These are phyloP conservation scores for Drosophila greeni DNA, from an alignment of 2,888 invertebrate species.

Conservation along the genomic window DNA sequence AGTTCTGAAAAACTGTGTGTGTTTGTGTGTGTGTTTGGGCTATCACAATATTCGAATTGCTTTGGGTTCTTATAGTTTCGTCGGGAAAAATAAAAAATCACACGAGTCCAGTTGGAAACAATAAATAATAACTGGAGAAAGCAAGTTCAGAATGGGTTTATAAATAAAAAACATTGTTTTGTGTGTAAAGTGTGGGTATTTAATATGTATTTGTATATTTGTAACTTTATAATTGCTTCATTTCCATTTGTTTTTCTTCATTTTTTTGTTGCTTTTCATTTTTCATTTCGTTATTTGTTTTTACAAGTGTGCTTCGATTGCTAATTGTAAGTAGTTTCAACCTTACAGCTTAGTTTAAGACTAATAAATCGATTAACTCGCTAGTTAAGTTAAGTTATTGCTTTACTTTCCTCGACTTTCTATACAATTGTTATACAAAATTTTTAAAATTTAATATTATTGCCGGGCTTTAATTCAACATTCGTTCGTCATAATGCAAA, in stretches of 20 bases:
- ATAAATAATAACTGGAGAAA: constrained; percentile 8
- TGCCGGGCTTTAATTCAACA: constrained; percentile 63
- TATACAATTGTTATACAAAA: constrained; percentile 70
- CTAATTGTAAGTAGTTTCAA: constrained; percentile 71
- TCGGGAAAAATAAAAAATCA: constrained; percentile 24
- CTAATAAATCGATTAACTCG: constrained; percentile 70
- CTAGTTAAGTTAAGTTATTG: constrained; percentile 58
- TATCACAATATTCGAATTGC: constrained; percentile 69
- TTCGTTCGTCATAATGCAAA: constrained; percentile 38
- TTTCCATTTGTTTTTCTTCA: constrained; percentile 29
- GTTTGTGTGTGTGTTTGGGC: constrained; percentile 30
- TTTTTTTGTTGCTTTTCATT: constrained; percentile 18
- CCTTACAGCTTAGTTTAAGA: constrained; percentile 56
- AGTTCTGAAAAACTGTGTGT: constrained; percentile 39
- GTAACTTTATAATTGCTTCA: constrained; percentile 65
- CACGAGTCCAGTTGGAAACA: constrained; percentile 29
- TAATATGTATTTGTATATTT: constrained; percentile 56
- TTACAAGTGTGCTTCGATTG: constrained; percentile 63
- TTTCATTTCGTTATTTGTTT: constrained; percentile 38
- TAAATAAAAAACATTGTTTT: constrained; percentile 57
- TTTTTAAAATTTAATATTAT: constrained; percentile 63
- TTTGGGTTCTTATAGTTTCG: constrained; percentile 50
- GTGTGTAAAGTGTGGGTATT: constrained; percentile 59
- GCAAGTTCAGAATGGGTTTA: constrained; percentile 9
- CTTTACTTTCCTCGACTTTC: constrained; percentile 58